phyloP scores from a whole-genome alignment of 2,113 vertebrate species.

The Phyllostomus discolor region DNA sequence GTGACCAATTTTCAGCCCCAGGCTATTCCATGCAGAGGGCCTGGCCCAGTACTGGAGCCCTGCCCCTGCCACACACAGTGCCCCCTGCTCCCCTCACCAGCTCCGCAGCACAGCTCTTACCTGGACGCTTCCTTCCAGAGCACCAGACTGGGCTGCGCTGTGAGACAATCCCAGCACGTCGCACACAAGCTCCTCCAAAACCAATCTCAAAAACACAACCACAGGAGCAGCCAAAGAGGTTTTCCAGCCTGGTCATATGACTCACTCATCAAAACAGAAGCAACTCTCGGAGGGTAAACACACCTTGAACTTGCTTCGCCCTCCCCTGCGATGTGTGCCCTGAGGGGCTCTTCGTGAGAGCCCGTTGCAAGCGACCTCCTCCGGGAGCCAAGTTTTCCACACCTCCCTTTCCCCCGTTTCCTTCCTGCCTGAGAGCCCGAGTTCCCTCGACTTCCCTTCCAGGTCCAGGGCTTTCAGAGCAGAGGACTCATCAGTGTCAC shows the following conservation, averaged over 20 bases:
- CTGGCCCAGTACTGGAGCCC: neutral
- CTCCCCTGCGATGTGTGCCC: neutral
- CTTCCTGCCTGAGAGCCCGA: constrained; percentile 35
- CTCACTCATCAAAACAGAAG: neutral
- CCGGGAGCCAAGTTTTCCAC: constrained; percentile 1
- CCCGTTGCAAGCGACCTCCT: neutral
- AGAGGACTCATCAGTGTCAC: neutral
- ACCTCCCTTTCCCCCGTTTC: neutral
- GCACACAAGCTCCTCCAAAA: neutral
- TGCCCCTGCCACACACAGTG: accelerated
- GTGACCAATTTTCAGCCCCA: neutral
- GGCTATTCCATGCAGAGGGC: neutral
- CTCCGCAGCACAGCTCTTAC: neutral
- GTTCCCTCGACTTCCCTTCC: neutral
- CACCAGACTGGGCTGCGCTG: accelerated
- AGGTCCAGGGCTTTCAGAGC: neutral
- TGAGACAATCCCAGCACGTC: neutral
- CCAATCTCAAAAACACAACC: neutral
- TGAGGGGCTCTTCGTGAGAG: neutral
- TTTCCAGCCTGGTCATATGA: neutral
- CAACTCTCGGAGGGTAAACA: neutral
- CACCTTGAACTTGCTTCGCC: neutral
- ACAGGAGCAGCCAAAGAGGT: neutral
- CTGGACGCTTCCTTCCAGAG: neutral
- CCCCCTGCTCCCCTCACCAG: too few species aligned